A percentile compares a stretch with the other conserved stretches of the same genome.
phyloP scores from a whole-genome alignment of 2,797 vertebrate species.

The Gephyroberyx darwinii region DNA sequence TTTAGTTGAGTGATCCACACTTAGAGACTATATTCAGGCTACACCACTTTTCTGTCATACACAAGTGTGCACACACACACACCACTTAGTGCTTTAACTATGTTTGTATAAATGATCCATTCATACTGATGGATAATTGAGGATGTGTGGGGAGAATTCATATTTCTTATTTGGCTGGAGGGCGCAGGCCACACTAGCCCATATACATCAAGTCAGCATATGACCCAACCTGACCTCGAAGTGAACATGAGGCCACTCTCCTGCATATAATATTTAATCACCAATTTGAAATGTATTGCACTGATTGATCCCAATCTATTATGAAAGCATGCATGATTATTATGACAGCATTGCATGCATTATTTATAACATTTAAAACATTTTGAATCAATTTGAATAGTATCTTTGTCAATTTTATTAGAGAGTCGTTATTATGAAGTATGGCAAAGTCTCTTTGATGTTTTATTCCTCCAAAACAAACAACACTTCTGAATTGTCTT shows the following conservation, averaged over 20 bases:
- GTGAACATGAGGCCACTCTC: background rate
- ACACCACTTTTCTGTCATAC: too few species aligned
- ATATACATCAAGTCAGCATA: background rate
- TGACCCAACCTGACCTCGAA: background rate
- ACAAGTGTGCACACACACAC: too few species aligned
- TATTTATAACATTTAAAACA: too few species aligned
- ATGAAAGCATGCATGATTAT: too few species aligned
- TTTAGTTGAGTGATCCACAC: too few species aligned
- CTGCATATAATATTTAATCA: background rate
- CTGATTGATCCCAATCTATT: too few species aligned
- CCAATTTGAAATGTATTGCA: too few species aligned
- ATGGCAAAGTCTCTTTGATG: background rate
- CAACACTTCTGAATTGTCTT: background rate
- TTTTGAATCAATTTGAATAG: background rate
- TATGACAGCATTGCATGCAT: too few species aligned
- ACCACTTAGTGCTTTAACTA: slow-evolving; percentile 6
- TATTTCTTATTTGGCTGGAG: background rate
- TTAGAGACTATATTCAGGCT: too few species aligned
- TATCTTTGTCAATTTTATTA: background rate
- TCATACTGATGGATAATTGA: slow-evolving; percentile 35
- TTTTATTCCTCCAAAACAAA: background rate
- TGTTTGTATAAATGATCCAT: slow-evolving; percentile 59
- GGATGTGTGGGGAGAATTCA: slow-evolving; percentile 4
- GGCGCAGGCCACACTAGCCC: background rate
- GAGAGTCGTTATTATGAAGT: background rate